Evolutionary conservation across 2,888 invertebrate genomes (phyloP).

Genomic region (Dryadula phaetusa): DNA sequence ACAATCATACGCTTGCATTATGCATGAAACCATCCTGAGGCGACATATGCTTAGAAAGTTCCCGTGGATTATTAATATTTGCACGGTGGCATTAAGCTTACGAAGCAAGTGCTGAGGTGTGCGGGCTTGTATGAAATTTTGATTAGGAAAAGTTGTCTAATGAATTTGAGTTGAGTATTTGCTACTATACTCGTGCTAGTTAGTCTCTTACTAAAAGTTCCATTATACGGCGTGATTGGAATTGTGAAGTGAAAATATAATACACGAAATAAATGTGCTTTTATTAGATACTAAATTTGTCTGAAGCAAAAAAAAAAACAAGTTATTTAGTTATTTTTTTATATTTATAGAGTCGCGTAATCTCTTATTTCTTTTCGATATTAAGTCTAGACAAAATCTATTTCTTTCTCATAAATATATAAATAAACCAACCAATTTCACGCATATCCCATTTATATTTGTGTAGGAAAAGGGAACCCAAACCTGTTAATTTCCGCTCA

Average conservation of each 20-base stretch:
- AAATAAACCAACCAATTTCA: too few relatives aligned
- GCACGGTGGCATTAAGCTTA: conserved; percentile 30
- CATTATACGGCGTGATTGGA: background rate
- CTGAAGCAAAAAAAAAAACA: too few relatives aligned
- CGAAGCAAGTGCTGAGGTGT: conserved; percentile 21
- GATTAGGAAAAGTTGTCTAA: conserved; percentile 29
- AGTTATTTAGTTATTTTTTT: too few relatives aligned
- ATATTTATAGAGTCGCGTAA: too few relatives aligned
- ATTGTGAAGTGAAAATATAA: background rate
- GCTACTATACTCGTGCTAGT: conserved; percentile 12
- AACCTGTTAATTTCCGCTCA: too few relatives aligned
- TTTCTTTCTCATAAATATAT: too few relatives aligned
- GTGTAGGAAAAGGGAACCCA: too few relatives aligned
- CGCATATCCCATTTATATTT: too few relatives aligned
- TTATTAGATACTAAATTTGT: too few relatives aligned
- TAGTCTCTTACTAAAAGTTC: conserved; percentile 13
- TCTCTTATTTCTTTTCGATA: too few relatives aligned
- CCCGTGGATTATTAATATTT: conserved; percentile 50
- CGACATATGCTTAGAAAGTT: conserved; percentile 64
- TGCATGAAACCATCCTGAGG: conserved; percentile 75
- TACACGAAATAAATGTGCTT: background rate
- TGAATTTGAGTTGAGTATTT: conserved; percentile 27
- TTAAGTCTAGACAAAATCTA: too few relatives aligned
- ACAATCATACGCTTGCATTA: conserved; percentile 80
- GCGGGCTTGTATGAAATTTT: conserved; percentile 25